Base-by-base conservation (phyloP, 2,888 invertebrate species). In the Apamea anceps region DNA sequence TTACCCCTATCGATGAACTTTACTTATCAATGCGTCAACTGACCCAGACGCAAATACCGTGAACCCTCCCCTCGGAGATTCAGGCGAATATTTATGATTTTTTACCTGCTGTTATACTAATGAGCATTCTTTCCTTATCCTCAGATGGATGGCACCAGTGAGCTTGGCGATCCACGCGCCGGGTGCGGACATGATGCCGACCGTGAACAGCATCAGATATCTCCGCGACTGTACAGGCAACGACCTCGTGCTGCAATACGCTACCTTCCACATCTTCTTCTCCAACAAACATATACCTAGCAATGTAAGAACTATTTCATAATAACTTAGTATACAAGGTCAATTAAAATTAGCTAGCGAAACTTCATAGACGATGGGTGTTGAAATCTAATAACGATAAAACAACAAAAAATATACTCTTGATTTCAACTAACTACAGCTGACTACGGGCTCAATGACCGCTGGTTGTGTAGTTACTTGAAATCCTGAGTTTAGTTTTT, bases 231-330 rank as follows among this genome's bases (percentile, higher is more conserved):
- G 99, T 94, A 96, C 97, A 84, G 97, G 97, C 37, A 97, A 97
- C 86, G 97, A 98, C 70, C 97, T 98, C 90, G 97, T 99, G 88
- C 97, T 98, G 78, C 98, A 98, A 92, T 98, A 97, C 93, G 98
- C 98, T 94, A 98, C 99, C 85, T 99, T 99, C 97, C 99, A 99
- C 94, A 94, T 99, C 76, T 99, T 98, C 96, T 99, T 99, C 96
- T 98, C 98, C 91, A 98, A 98, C 92, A 98, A 98, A 92, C 98
- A 99, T 95, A 98, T 99, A 93, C 99, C 99, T 79, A 98, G 88
- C 84, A 93, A 92, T 91, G 96, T 96, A 77, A 93, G 94, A 45
- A 15, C 21, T 21, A 60, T 63, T 48, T 48, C 5, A 15, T 48
- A 48, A 48, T 15, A 48, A 15, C 13, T 37, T 25, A 65, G 12